phyloP scores from a whole-genome alignment of 2,113 vertebrate species.

The Hemichromis elongatus region DNA sequence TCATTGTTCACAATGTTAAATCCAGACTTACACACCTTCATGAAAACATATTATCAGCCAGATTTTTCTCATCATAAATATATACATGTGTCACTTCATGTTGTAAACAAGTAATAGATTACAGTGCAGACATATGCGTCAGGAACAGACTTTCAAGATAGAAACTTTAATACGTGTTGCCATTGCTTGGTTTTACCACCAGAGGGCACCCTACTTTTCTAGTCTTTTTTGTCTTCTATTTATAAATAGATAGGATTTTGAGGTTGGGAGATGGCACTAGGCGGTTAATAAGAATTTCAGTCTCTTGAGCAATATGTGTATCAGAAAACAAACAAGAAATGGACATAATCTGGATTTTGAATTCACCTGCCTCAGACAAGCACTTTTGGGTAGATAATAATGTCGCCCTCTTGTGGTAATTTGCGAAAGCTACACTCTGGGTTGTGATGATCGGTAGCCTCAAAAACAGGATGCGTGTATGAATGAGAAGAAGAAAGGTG shows the following conservation, averaged over 20 bases:
- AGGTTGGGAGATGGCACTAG: background rate
- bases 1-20: background rate
- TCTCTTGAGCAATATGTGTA: background rate
- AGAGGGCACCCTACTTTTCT: background rate
- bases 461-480: background rate
- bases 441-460: background rate
- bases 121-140: background rate
- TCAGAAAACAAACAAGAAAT: background rate
- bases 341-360: background rate
- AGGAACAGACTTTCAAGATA: background rate
- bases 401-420: conserved; percentile 20
- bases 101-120: background rate
- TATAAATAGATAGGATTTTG: background rate
- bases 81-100: background rate
- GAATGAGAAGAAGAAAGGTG: background rate
- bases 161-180: background rate
- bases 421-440: background rate
- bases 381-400: background rate
- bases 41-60: background rate
- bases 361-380: background rate
- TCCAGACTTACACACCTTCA: background rate
- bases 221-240: background rate
- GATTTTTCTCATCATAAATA: background rate
- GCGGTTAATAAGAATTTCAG: background rate
- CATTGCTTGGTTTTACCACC: background rate